A percentile compares a stretch with the other conserved stretches of the same genome.
phyloP scores from a whole-genome alignment of 2,113 vertebrate species.

The Acinonyx jubatus region DNA sequence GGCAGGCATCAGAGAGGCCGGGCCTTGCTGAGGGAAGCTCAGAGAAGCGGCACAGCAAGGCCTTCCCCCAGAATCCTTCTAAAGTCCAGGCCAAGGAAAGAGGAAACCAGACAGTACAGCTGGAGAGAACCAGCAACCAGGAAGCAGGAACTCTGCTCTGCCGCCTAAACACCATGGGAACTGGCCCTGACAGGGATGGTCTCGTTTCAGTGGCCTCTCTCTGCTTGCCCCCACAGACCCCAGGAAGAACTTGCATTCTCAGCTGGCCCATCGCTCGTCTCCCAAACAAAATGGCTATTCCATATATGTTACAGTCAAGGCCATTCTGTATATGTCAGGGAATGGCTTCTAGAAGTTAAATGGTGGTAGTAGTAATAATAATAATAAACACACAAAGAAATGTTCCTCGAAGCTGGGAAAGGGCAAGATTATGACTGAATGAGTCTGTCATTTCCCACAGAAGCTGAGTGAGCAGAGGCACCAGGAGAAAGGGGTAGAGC shows the following conservation, averaged over 20 bases:
- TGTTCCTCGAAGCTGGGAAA: not conserved
- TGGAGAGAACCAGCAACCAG: not conserved
- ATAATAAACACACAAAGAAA: not conserved
- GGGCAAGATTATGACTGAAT: constrained; percentile 30
- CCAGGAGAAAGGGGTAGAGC: not conserved
- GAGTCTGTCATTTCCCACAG: constrained; percentile 47
- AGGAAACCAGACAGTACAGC: not conserved
- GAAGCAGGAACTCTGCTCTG: not conserved
- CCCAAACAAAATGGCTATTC: not conserved
- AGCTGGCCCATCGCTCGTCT: not conserved
- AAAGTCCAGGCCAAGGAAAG: not conserved
- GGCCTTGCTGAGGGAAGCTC: not conserved
- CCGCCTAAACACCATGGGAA: not conserved
- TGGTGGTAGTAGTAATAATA: not conserved
- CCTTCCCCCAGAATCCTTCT: not conserved
- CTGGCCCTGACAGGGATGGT: not conserved
- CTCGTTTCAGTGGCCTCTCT: not conserved
- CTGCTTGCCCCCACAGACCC: not conserved
- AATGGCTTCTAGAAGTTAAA: constrained; percentile 31
- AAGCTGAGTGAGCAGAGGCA: not conserved
- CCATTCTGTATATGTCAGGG: not conserved
- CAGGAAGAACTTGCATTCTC: not conserved
- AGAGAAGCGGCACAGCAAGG: not conserved
- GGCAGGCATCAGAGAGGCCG: not conserved
- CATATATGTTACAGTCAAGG: not conserved